Evolutionary conservation across 2,113 vertebrate genomes (phyloP), one percentile per base, ranked within the genome.

Genomic region (Corydoras maculifer): DNA sequence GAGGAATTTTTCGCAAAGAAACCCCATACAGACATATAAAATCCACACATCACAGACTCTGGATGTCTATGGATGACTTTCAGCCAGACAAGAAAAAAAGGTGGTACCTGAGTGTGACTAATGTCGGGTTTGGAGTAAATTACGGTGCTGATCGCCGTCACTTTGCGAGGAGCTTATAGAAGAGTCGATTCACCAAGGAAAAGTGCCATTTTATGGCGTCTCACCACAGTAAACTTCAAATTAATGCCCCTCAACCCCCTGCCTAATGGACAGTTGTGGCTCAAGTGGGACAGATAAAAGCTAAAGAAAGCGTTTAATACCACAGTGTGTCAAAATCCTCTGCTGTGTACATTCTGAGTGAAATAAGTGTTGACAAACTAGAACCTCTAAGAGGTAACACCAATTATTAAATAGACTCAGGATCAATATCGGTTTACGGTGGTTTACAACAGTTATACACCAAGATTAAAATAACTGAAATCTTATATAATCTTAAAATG

Each of bases 191-290:
- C 15, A 11, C 29, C 10, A 32, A 65, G 65, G 62, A 61, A 74
- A 75, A 76, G 65, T 69, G 75, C 69, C 66, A 62, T 75, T 75
- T 77, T 75, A 78, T 32, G 69, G 65, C 75, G 68, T 49, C 66
- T 71, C 50, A 69, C 68, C 64, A 75, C 43, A 64, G 75, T 78
- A 73, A 78, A 70, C 71, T 81, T 74, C 74, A 75, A 72, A 77
- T 78, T 60, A 69, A 78, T 72, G 76, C 60, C 50, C 11, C 64
- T 57, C 63, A 58, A 57, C 68, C 53, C 32, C 55, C 65, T 62
- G n/a, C 53, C 31, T 78, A 76, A 74, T 81, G 76, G 79, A 78
- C 57, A 43, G 70, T 73, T 78, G 73, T 72, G 67, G 70, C 62
- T 70, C 65, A 66, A 70, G 59, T 62, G 78, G 62, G 76, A 75